Percentiles rank a stretch among this genome's conserved stretches.
Evolutionary conservation across 2,797 vertebrate species (phyloP).

Genomic region (Gobio occitaniae): DNA sequence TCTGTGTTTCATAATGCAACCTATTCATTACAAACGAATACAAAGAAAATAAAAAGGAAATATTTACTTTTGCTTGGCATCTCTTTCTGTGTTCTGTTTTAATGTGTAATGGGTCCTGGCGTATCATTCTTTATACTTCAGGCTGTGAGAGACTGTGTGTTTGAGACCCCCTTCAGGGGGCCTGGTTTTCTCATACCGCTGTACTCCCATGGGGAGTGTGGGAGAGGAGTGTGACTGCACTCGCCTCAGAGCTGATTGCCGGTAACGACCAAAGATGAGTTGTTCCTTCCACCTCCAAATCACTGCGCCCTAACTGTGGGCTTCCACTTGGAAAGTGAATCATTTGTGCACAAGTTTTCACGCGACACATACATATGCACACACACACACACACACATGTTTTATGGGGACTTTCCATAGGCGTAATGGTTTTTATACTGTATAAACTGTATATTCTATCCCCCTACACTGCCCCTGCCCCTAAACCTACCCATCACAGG

Average conservation of each 20-base stretch:
- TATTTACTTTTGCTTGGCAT: slow-evolving; percentile 1
- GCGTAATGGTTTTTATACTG: too few relatives aligned
- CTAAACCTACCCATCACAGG: too few relatives aligned
- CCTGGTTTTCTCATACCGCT: slow-evolving; percentile 28
- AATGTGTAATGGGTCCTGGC: background rate
- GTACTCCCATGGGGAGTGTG: slow-evolving; percentile 32
- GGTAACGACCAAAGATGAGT: slow-evolving; percentile 40
- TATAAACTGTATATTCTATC: too few relatives aligned
- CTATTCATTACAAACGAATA: background rate
- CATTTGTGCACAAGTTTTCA: background rate
- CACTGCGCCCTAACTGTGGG: slow-evolving; percentile 17
- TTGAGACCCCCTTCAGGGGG: slow-evolving; percentile 18
- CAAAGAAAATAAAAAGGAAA: slow-evolving; percentile 5
- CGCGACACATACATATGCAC: background rate
- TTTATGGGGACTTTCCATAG: too few relatives aligned
- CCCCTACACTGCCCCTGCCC: too few relatives aligned
- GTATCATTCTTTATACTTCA: background rate
- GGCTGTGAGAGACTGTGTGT: background rate
- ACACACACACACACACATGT: background rate
- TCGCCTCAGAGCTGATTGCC: slow-evolving; percentile 17
- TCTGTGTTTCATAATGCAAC: background rate
- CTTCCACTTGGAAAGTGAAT: slow-evolving; percentile 3
- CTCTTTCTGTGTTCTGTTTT: background rate
- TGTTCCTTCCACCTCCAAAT: slow-evolving; percentile 36
- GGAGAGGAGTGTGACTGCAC: slow-evolving; percentile 45